phyloP scores from a whole-genome alignment of 2,113 vertebrate species.

The Mionectes macconnelli region DNA sequence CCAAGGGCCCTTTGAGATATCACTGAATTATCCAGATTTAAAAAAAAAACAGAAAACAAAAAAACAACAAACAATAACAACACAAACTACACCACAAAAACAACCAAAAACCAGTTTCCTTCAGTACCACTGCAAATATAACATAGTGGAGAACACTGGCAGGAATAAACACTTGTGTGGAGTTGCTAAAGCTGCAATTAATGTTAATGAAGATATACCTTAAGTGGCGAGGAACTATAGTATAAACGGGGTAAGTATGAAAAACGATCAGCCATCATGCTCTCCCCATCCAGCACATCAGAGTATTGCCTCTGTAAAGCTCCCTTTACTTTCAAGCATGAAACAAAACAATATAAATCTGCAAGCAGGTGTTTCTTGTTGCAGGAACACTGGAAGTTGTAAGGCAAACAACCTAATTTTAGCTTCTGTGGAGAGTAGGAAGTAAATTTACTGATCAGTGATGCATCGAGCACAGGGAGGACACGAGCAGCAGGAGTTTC shows the following conservation, averaged over 20 bases:
- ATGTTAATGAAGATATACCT: slow-evolving; percentile 75
- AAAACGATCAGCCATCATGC: slow-evolving; percentile 68
- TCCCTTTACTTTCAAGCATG: slow-evolving; percentile 72
- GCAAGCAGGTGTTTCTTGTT: slow-evolving; percentile 80
- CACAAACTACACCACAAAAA: not conserved
- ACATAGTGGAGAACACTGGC: slow-evolving; percentile 60
- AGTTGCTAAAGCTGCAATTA: slow-evolving; percentile 75
- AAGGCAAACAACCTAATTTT: slow-evolving; percentile 84
- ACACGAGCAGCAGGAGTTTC: slow-evolving; percentile 81
- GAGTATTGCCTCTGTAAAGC: slow-evolving; percentile 64
- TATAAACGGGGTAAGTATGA: slow-evolving; percentile 72
- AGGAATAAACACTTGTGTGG: slow-evolving; percentile 68
- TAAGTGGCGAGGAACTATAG: slow-evolving; percentile 56
- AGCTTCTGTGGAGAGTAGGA: slow-evolving; percentile 72
- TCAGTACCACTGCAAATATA: slow-evolving; percentile 48
- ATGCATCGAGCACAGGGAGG: slow-evolving; percentile 75
- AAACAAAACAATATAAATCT: slow-evolving; percentile 79
- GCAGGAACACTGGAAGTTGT: slow-evolving; percentile 73
- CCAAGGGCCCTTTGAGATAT: slow-evolving; percentile 37
- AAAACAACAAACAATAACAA: no score
- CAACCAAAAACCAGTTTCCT: not conserved
- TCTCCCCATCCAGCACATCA: slow-evolving; percentile 59
- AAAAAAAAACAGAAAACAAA: not conserved
- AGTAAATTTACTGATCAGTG: slow-evolving; percentile 83
- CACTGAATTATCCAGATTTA: slow-evolving; percentile 48